Evolutionary conservation across 2,797 vertebrate species (phyloP).

Genomic region (Girardinus metallicus): DNA sequence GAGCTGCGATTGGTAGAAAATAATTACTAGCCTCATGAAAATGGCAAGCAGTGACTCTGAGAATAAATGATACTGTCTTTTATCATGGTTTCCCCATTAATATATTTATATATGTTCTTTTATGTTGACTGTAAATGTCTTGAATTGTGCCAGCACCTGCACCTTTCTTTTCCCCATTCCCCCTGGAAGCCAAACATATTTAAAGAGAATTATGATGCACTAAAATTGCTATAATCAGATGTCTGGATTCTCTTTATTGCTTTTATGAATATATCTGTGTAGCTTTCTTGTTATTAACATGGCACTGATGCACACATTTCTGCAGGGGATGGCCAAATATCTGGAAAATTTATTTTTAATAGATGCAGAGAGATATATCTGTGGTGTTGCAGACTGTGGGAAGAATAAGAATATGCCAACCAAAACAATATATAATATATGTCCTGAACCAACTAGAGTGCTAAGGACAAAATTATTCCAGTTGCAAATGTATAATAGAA

Average conservation of each 20-base stretch:
- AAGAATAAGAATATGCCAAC: slow-evolving; percentile 33
- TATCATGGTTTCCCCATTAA: slow-evolving; percentile 31
- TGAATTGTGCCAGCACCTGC: slow-evolving; percentile 13
- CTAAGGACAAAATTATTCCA: slow-evolving; percentile 28
- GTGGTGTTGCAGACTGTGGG: slow-evolving; percentile 9
- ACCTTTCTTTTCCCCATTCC: slow-evolving; percentile 2
- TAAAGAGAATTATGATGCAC: slow-evolving; percentile 35
- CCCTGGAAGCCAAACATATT: slow-evolving; percentile 20
- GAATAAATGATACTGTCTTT: slow-evolving; percentile 27
- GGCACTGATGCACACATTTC: slow-evolving; percentile 31
- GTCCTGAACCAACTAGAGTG: slow-evolving; percentile 20
- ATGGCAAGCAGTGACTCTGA: slow-evolving; percentile 26
- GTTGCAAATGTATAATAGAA: slow-evolving; percentile 13
- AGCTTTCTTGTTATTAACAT: slow-evolving; percentile 39
- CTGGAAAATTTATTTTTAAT: slow-evolving; percentile 46
- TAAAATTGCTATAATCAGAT: slow-evolving; percentile 46
- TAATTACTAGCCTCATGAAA: slow-evolving; percentile 57
- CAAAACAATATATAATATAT: slow-evolving; percentile 36
- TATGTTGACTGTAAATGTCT: slow-evolving; percentile 29
- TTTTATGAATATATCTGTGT: slow-evolving; percentile 46
- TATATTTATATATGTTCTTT: slow-evolving; percentile 35
- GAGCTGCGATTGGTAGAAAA: slow-evolving; percentile 43
- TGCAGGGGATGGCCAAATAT: slow-evolving; percentile 28
- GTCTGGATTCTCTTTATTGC: slow-evolving; percentile 47
- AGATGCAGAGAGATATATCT: slow-evolving; percentile 36